phyloP scores from a whole-genome alignment of 2,797 vertebrate genomes.

The Poecile montanus region DNA sequence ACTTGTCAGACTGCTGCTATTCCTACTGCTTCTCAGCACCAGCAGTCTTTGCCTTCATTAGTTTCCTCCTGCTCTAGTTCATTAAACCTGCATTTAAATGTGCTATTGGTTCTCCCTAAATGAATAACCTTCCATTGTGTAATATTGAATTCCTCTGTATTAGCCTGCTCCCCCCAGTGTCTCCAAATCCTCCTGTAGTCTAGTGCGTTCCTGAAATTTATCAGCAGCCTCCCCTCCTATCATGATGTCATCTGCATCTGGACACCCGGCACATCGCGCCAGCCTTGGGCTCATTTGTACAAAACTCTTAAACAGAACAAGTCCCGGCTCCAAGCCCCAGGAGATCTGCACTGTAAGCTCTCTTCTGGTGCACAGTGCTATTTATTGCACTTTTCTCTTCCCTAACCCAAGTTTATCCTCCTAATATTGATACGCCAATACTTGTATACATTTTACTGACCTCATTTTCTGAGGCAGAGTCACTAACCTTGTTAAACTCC shows the following conservation, averaged over 20 bases:
- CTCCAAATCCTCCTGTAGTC: constrained; percentile 56
- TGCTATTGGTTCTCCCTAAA: constrained; percentile 38
- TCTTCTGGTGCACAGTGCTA: neutral
- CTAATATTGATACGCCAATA: neutral
- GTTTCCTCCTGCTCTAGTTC: constrained; percentile 22
- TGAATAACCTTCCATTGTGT: constrained; percentile 50
- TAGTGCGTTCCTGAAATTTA: constrained; percentile 58
- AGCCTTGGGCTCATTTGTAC: neutral
- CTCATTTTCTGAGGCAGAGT: constrained; percentile 5
- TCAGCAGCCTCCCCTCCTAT: constrained; percentile 53
- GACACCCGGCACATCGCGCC: neutral
- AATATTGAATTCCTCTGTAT: constrained; percentile 44
- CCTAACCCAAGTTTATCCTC: constrained; percentile 20
- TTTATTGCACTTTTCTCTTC: neutral
- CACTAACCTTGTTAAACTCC: neutral
- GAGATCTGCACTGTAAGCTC: neutral
- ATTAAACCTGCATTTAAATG: constrained; percentile 57
- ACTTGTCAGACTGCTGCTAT: neutral
- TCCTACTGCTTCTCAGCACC: neutral
- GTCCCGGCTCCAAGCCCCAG: neutral
- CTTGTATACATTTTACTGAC: neutral
- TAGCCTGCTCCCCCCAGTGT: neutral
- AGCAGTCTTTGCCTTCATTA: constrained; percentile 14
- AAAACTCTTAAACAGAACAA: neutral
- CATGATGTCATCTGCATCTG: constrained; percentile 56